Evolutionary conservation across 1,140 invertebrate species (phyloP), one percentile per base, ranked within the genome.

Genomic region (Acromyrmex echinatior): DNA sequence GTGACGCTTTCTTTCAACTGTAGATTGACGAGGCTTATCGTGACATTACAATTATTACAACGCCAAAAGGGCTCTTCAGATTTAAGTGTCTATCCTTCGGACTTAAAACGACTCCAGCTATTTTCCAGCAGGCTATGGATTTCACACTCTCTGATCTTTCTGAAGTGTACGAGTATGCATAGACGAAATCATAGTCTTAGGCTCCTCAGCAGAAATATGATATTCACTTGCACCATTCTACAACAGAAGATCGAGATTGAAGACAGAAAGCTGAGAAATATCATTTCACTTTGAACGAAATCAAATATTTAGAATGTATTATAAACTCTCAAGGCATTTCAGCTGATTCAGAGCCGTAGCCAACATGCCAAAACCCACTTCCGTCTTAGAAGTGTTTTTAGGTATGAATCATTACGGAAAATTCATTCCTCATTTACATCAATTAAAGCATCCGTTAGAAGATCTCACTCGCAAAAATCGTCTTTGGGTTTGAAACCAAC

Each of bases 91-190:
- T 87, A 16, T 70, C 70, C 3, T 87, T 87, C 31, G 78, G 78
- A n/a, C 92, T 96, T 16, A 93, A 94, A 73, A 93, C 92, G 28
- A 95, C 96, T 1, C 95, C 96, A 39, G 88, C 92, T 18, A 94
- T 95, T 45, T 97, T 96, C 82, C 95, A 93, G 85, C 95, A 93
- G 84, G 91, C 94, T 12, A 95, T 96, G 62, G 94, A 95, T 58
- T 60, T 91, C 58, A 88, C 93, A 10, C 51, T 86, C 5, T 28
- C 82, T 0, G 85, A 65, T 0, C 0, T 87, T 12, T 6, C 56
- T 7, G 88, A 73, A 12, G 68, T 65, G 0, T 53, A 21, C 21
- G 21, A 21, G 21, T 21, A 66, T 4, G 73, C 74, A 3, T 87
- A 0, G 84, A 88, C 0, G 68, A 88, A 18, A 28, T 86, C 0